Conservation (phyloP, 2,888 invertebrate species). For the Nephrotoma guestfalica region DNA sequence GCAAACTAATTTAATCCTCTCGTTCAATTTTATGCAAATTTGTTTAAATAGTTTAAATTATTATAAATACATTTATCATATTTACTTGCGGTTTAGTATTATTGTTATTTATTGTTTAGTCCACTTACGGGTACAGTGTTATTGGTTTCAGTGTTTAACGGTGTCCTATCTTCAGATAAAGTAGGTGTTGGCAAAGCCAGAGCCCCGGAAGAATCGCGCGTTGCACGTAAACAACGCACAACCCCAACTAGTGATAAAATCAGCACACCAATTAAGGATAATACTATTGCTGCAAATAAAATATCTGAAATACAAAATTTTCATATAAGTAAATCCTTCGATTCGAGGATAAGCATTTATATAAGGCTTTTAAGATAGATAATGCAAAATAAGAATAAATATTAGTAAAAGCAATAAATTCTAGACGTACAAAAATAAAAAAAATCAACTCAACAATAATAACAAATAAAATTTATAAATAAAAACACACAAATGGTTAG, state of each 20-base stretch:
- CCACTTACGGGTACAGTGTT: slow-evolving; percentile 34
- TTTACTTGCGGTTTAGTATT: not conserved
- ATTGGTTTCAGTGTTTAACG: slow-evolving; percentile 33
- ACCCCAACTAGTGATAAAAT: slow-evolving; percentile 25
- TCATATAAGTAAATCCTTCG: not conserved
- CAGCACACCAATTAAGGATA: slow-evolving; percentile 24
- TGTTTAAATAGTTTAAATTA: not conserved
- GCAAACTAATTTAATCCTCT: not conserved
- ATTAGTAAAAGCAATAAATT: not conserved
- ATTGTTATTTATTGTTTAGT: not conserved
- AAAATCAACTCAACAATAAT: not conserved
- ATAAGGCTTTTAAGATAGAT: slow-evolving; percentile 5
- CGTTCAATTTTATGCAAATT: not conserved
- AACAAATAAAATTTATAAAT: not conserved
- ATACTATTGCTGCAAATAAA: slow-evolving; percentile 23
- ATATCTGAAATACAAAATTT: slow-evolving; percentile 18
- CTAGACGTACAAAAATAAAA: not conserved
- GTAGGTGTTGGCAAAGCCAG: slow-evolving; percentile 30
- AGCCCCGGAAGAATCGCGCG: slow-evolving; percentile 24
- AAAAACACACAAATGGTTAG: not conserved
- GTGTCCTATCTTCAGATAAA: slow-evolving; percentile 24
- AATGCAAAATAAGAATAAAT: not conserved
- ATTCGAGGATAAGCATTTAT: slow-evolving; percentile 1
- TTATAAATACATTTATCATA: not conserved
- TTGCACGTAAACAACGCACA: slow-evolving; percentile 19